Evolutionary conservation across 2,113 vertebrate genomes (phyloP), one percentile per base, ranked within the genome.

Genomic region (Cricetomys ansorgei): DNA sequence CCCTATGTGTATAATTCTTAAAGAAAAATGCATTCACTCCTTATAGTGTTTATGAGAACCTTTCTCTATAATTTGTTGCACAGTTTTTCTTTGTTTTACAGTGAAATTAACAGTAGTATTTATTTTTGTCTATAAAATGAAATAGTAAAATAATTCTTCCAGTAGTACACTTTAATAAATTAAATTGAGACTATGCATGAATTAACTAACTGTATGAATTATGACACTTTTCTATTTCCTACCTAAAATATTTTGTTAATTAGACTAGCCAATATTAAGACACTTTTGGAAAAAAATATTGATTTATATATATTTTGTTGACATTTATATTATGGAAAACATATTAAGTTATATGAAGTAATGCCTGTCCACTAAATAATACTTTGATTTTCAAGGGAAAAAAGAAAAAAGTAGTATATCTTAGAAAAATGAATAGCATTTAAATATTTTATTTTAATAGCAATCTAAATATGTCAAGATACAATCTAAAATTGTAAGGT

Each of bases 151-250:
- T 70, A 48, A 72, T 53, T 81, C 31, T 13, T 95, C 64, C 45
- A 89, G 15, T 9, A 92, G 19, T 7, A 86, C 48, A 59, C 98
- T 98, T 97, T 98, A 92, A 10, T 96, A 98, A 99, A 97, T 96
- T 99, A 97, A 97, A 98, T 98, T 98, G 98, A 97, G 76, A 98
- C 84, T 96, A 80, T 40, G 98, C 16, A 89, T 98, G 96, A 88
- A 96, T 98, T 97, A 98, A 98, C 96, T 98, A 97, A 94, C 98
- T 97, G 96, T 97, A 96, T 67, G 72, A 98, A 94, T 97, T 83
- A 98, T 98, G 98, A 98, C 97, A 98, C 96, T 55, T 19, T 96
- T 97, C 97, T 97, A 98, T 96, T 97, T 99, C 98, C 97, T 98
- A 13, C 64, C 64, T 65, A 65, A 65, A 65, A 65, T 65, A 65